A percentile compares a stretch with the other conserved stretches of the same genome.
These are phyloP conservation scores for Iselma pallidipennis DNA, from an alignment of 2,888 invertebrate genomes.

Conservation along the genomic window DNA sequence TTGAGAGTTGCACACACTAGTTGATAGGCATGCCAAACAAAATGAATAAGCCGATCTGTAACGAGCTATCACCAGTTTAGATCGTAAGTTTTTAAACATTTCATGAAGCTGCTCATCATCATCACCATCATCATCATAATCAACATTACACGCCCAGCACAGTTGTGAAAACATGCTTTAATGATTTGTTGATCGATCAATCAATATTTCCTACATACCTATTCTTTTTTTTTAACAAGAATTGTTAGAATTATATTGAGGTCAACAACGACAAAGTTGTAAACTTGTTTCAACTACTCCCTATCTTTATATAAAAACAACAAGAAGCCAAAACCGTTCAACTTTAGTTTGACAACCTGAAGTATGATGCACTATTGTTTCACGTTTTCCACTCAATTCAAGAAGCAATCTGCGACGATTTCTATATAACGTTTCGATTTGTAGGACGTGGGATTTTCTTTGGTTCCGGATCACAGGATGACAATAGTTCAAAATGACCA, in stretches of 20 bases:
- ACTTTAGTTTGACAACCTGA: conserved; percentile 35
- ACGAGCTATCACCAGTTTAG: not conserved
- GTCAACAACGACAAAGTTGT: not conserved
- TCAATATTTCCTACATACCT: too few relatives aligned
- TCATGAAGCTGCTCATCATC: not conserved
- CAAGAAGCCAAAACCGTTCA: conserved; percentile 2
- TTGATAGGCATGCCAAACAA: conserved; percentile 15
- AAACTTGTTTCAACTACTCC: conserved; percentile 2
- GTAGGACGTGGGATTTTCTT: conserved; percentile 41
- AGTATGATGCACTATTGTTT: conserved; percentile 45
- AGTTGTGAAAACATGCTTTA: not conserved
- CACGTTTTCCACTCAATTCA: conserved; percentile 38
- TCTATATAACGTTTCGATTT: conserved; percentile 44
- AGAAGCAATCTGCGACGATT: conserved; percentile 39
- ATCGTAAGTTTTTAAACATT: not conserved
- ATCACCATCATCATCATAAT: not conserved
- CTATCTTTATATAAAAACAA: conserved; percentile 10
- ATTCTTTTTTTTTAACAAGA: too few relatives aligned
- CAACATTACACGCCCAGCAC: not conserved
- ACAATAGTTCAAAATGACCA: conserved; percentile 15
- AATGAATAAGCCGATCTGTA: conserved; percentile 18
- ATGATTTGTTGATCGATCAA: conserved; percentile 1
- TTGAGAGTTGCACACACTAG: conserved; percentile 14
- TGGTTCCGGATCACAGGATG: conserved; percentile 34
- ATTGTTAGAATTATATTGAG: not conserved